Evolutionary conservation across 2,113 vertebrate genomes (phyloP), one percentile per base, ranked within the genome.

Genomic region (Uria lomvia): DNA sequence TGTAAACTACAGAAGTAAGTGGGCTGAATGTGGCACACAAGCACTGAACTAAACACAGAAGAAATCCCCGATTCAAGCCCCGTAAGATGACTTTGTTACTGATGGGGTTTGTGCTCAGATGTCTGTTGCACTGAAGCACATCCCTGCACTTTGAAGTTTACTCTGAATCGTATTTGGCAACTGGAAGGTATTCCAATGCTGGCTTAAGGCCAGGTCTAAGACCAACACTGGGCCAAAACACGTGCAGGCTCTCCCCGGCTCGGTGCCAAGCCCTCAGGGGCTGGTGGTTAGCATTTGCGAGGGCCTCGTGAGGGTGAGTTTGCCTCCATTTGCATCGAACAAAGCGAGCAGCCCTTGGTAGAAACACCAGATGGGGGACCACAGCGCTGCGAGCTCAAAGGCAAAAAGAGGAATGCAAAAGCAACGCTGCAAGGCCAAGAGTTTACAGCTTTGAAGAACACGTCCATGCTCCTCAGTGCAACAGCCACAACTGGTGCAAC

Each of bases 111-210:
- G 72, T 13, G 40, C 29, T 53, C 63, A 32, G 24, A 20, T 14
- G 32, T 26, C 22, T 47, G 23, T 15, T 18, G 11, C 22, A 9
- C 70, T 40, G 19, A 32, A 32, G 45, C 21, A 47, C n/a, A 49
- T 4, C 29, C 36, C 5, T 2, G 10, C 19, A 8, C 20, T 55
- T 40, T n/a, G 24, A 55, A 79, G 56, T 23, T 79, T 15, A 30
- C 30, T 24, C n/a, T 7, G 47, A 34, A 29, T 34, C 0, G 0
- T 24, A 40, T 47, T 34, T 23, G 9, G 49, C 23, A 40, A 15
- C 15, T 18, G 22, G 56, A 78, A 34, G 14, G 49, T 53, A 22
- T 34, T 40, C 38, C 17, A 23, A 3, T 4, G 11, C 71, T n/a
- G 53, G 47, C 38, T 53, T 29, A n/a, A 56, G 42, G 59, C n/a